phyloP scores from a whole-genome alignment of 2,113 vertebrate genomes.

The Rhinoderma darwinii region DNA sequence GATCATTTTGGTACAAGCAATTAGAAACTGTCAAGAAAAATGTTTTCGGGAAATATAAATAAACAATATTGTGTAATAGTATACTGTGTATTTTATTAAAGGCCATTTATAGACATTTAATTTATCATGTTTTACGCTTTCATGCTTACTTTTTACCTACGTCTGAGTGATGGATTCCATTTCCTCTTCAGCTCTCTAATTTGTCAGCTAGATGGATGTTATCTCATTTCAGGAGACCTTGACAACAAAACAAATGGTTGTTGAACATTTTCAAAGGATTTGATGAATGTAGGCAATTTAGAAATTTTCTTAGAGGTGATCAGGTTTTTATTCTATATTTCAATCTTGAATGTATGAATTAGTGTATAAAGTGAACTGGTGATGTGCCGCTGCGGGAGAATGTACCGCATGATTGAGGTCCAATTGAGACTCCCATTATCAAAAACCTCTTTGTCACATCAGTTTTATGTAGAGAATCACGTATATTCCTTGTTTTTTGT shows the following conservation, averaged over 20 bases:
- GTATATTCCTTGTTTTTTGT: constrained; percentile 32
- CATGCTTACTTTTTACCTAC: background rate
- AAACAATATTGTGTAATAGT: background rate
- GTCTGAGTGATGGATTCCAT: constrained; percentile 15
- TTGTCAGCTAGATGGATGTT: constrained; percentile 36
- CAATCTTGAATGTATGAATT: constrained; percentile 1
- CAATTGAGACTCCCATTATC: constrained; percentile 5
- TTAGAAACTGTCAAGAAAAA: background rate
- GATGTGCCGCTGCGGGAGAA: background rate
- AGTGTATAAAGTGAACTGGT: background rate
- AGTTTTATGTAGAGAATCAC: too few species aligned
- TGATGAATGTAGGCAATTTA: background rate
- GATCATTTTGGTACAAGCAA: background rate
- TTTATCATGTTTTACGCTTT: background rate
- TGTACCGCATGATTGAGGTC: background rate
- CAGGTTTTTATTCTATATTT: constrained; percentile 35
- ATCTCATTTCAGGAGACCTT: constrained; percentile 15
- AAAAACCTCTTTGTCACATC: background rate
- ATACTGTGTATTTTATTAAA: background rate
- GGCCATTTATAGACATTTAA: background rate
- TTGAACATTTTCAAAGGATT: background rate
- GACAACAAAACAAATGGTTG: background rate
- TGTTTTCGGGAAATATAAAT: background rate
- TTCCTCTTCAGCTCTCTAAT: background rate
- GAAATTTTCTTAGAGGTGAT: constrained; percentile 46